These are phyloP conservation scores for Agelas oroides DNA, from an alignment of 37 sponge, comb jelly and placozoan species.

Conservation along the genomic window DNA sequence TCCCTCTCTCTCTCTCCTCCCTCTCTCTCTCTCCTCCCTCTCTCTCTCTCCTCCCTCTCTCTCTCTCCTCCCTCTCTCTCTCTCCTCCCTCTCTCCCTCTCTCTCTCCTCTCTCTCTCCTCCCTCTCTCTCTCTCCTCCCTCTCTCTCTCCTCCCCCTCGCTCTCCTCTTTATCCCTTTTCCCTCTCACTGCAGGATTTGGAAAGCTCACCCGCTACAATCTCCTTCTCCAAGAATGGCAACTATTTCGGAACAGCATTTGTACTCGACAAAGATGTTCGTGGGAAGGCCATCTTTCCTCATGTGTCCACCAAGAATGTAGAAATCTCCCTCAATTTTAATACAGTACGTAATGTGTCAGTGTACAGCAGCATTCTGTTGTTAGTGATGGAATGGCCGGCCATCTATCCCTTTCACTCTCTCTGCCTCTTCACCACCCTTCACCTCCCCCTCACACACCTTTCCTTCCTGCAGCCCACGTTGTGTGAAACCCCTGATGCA, in stretches of 20 bases:
- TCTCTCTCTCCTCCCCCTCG: too few species aligned
- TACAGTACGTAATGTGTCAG: conserved; percentile 6
- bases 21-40: too few species aligned
- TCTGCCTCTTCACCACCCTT: neutral
- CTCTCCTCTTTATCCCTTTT: neutral
- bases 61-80: too few species aligned
- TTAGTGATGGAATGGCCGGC: too few species aligned
- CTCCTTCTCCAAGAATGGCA: conserved; percentile 93
- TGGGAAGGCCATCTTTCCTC: conserved; percentile 81
- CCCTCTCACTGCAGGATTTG: conserved; percentile 58
- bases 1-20: too few species aligned
- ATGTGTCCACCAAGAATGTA: conserved; percentile 85
- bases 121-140: too few species aligned
- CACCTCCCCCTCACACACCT: neutral
- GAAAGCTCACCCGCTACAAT: conserved; percentile 67
- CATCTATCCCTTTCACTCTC: neutral
- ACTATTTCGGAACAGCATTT: conserved; percentile 61
- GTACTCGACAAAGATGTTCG: conserved; percentile 15
- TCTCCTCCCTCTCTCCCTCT: neutral
- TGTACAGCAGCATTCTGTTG: neutral
- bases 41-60: too few species aligned
- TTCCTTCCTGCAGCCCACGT: neutral
- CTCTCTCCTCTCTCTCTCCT: neutral
- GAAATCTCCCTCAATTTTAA: conserved; percentile 78
- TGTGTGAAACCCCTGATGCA: conserved; percentile 20